Conservation (phyloP, 2,113 vertebrate species). For the Gymnobelideus leadbeateri region DNA sequence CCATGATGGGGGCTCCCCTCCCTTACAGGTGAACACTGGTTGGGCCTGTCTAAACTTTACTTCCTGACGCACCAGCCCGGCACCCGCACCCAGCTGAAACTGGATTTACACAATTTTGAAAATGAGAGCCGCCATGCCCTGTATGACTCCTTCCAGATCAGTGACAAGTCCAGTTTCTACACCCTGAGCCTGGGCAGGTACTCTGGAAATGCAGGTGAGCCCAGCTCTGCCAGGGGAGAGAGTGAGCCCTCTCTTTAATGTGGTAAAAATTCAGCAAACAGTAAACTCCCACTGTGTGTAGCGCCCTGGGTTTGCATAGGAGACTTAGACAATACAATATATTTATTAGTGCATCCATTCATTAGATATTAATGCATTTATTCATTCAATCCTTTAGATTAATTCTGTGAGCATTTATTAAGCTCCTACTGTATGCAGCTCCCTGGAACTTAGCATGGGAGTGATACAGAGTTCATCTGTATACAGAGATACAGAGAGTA, state of each 20-base stretch:
- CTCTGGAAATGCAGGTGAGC: slow-evolving; percentile 14
- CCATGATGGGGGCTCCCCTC: background rate
- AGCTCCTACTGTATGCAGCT: background rate
- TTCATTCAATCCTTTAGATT: background rate
- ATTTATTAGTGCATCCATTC: background rate
- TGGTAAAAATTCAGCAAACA: background rate
- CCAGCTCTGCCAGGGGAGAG: background rate
- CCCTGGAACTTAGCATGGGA: background rate
- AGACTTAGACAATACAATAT: background rate
- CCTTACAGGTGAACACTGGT: slow-evolving; percentile 28
- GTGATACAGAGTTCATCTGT: background rate
- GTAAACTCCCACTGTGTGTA: background rate
- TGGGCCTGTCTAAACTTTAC: slow-evolving; percentile 10
- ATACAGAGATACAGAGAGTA: background rate
- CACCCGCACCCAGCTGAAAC: background rate
- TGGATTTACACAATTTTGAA: background rate
- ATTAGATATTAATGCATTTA: background rate
- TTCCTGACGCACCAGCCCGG: background rate
- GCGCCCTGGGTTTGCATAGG: background rate
- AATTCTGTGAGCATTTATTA: background rate
- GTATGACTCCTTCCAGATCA: background rate
- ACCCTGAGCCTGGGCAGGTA: background rate
- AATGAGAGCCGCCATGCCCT: background rate
- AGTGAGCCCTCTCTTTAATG: background rate
- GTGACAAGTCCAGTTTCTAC: background rate